Conservation (phyloP, 2,888 invertebrate genomes). For the Melinaea marsaeus region DNA sequence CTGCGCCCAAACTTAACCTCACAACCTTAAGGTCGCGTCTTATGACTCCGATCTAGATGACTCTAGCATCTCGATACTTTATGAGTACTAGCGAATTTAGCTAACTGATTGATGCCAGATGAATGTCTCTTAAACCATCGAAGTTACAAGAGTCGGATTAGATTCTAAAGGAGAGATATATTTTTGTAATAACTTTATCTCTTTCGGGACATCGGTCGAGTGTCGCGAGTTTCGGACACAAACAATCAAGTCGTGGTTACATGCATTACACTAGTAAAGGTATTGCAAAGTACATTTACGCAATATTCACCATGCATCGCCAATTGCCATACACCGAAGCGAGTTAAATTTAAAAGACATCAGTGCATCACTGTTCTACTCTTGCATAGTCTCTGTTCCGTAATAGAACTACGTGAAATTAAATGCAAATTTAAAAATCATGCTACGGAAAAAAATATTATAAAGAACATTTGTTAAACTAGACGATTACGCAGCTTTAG, state of each 20-base stretch:
- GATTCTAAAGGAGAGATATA: slow-evolving; percentile 13
- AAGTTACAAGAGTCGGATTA: slow-evolving; percentile 8
- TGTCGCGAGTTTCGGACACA: not conserved
- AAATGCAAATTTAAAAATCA: slow-evolving; percentile 40
- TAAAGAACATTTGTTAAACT: slow-evolving; percentile 37
- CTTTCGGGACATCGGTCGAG: not conserved
- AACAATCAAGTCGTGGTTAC: slow-evolving; percentile 10
- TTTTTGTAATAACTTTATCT: not conserved
- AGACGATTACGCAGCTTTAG: slow-evolving; percentile 52
- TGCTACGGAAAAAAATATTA: slow-evolving; percentile 17
- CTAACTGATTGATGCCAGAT: slow-evolving; percentile 18
- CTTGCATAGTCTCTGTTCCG: slow-evolving; percentile 10
- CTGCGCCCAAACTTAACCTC: slow-evolving; percentile 40
- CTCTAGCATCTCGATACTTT: slow-evolving; percentile 21
- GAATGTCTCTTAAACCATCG: slow-evolving; percentile 19
- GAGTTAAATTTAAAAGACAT: slow-evolving; percentile 34
- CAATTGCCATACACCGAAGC: slow-evolving; percentile 62
- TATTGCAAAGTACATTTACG: slow-evolving; percentile 31
- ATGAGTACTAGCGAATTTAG: slow-evolving; percentile 28
- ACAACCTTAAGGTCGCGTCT: not conserved
- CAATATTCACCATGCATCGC: slow-evolving; percentile 60
- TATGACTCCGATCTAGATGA: slow-evolving; percentile 13
- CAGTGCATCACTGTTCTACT: slow-evolving; percentile 1
- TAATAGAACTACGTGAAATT: slow-evolving; percentile 20
- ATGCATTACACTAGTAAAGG: slow-evolving; percentile 23